These are phyloP conservation scores for Sitta europaea DNA, from an alignment of 2,113 vertebrate species.

Conservation along the genomic window DNA sequence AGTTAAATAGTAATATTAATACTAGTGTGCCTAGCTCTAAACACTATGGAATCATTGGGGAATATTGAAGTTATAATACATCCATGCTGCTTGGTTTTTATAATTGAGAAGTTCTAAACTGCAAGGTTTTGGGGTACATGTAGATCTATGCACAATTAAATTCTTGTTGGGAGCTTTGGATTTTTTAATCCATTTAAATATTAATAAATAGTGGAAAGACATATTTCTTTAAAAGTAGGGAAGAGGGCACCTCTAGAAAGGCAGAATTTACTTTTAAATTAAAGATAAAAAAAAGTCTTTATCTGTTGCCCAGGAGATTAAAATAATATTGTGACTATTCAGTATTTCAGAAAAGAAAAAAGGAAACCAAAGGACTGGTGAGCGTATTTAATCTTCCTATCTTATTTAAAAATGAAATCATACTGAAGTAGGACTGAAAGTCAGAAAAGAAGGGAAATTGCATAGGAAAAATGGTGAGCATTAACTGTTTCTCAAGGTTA, in stretches of 20 bases:
- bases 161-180: not conserved
- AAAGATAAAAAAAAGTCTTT: not conserved
- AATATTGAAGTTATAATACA: not conserved
- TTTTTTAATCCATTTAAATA: not conserved
- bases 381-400: not conserved
- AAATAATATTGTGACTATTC: not conserved
- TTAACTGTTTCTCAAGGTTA: not conserved
- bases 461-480: not conserved
- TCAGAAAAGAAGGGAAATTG: not conserved
- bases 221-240: not conserved
- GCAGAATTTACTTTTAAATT: not conserved
- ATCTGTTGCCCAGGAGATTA: not conserved
- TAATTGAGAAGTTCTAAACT: not conserved
- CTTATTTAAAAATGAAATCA: not conserved
- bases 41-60: not conserved
- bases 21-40: not conserved
- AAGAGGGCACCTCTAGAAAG: not conserved
- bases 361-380: not conserved
- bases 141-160: not conserved
- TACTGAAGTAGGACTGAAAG: not conserved
- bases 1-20: not conserved
- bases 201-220: not conserved
- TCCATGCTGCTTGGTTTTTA: not conserved
- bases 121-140: not conserved
- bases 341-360: not conserved